Conservation (phyloP, 2,797 vertebrate species). For the Malurus splendens region DNA sequence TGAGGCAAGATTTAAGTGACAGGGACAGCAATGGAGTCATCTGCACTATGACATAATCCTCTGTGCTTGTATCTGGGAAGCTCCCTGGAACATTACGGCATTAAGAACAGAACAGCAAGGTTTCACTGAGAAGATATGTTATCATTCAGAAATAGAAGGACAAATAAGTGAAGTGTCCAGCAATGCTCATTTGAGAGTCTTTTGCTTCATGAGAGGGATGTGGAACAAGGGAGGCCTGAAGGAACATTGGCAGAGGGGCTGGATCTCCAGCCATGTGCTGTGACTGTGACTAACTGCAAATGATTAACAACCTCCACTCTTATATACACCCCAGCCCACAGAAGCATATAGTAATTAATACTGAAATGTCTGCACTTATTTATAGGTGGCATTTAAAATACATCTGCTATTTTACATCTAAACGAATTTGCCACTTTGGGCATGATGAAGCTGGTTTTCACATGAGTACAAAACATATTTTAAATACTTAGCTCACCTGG, state of each 20-base stretch:
- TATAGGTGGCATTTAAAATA: neutral
- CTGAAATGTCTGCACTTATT: neutral
- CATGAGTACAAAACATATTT: neutral
- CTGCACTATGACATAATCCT: neutral
- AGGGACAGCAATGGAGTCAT: neutral
- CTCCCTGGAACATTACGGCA: neutral
- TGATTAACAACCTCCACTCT: neutral
- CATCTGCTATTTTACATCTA: neutral
- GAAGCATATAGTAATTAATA: neutral
- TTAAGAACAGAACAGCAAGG: neutral
- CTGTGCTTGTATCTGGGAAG: neutral
- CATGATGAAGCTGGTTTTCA: neutral
- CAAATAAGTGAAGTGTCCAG: neutral
- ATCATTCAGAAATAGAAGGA: neutral
- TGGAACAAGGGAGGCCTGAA: neutral
- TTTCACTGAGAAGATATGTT: neutral
- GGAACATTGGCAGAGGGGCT: neutral
- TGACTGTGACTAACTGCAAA: neutral
- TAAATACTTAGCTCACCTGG: neutral
- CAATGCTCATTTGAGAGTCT: neutral
- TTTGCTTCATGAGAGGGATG: accelerated
- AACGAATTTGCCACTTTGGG: neutral
- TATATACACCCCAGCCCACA: neutral
- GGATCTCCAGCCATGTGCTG: neutral
- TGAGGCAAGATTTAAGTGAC: neutral